Evolutionary conservation across 1,140 invertebrate species (phyloP), one percentile per base, ranked within the genome.

Genomic region (Phortica variegata): DNA sequence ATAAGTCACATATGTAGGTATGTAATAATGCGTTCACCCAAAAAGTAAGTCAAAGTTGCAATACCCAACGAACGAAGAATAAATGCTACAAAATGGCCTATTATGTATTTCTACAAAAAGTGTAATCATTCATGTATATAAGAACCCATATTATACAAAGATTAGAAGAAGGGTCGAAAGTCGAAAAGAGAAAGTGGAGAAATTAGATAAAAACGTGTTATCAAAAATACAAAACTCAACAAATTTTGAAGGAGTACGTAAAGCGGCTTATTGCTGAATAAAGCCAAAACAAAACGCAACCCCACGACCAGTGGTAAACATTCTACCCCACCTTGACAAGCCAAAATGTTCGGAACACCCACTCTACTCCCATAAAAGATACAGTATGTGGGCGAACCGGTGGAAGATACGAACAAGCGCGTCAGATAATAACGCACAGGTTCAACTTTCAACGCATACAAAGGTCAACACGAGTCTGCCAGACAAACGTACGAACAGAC

Each of bases 121-220:
- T n/a, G n/a, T n/a, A n/a, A n/a, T n/a, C n/a, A n/a, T n/a, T n/a
- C n/a, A n/a, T n/a, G n/a, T n/a, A n/a, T n/a, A n/a, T n/a, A n/a
- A n/a, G n/a, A n/a, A n/a, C n/a, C n/a, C n/a, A n/a, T n/a, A n/a
- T n/a, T n/a, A n/a, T n/a, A n/a, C n/a, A n/a, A n/a, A n/a, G n/a
- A n/a, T n/a, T n/a, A n/a, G n/a, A n/a, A n/a, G n/a, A n/a, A n/a
- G n/a, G n/a, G n/a, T n/a, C n/a, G n/a, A n/a, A n/a, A n/a, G n/a
- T n/a, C 5, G 6, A 26, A 26, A 26, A 26, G 23, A 26, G 23
- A 26, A 62, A 68, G 63, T 56, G 63, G 63, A 68, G 63, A 68
- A 68, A 68, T 68, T 68, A 68, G 63, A 68, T 68, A 60, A 68
- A 68, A 54, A 66, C 63, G 56, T 55, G 57, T 68, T 54, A 56